Base-by-base conservation (phyloP, 2,797 vertebrate genomes). In the Morus bassanus region DNA sequence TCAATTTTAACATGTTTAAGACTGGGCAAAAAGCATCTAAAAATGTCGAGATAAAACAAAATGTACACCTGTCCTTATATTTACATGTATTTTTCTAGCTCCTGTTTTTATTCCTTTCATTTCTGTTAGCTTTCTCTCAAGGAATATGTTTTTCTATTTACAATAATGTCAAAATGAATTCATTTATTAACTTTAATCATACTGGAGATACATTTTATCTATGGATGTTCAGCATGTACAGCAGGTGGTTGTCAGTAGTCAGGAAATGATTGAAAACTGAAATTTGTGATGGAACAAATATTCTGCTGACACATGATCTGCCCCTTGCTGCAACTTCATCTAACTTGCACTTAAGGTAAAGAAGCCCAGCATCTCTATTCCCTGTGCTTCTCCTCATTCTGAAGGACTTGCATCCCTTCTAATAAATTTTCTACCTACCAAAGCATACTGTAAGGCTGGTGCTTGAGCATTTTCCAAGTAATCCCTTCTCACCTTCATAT, bases 101-200 rank as follows among this genome's bases (percentile, higher is more conserved):
- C 48, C 67, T 81, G 35, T 51, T 96, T 89, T 91, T 86, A 88
- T 88, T 96, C 85, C 48, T 92, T 93, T 92, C 15, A 30, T 95
- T 97, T 95, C 88, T 96, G 92, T 87, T 95, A 95, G 59, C 56
- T 93, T 93, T 69, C 85, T 79, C 51, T 89, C 80, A 94, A 88
- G 61, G 24, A 89, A 82, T 84, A 81, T 85, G 92, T 94, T 95
- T 91, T 96, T 96, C 28, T 92, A 83, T 94, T 97, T 96, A 95
- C 35, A 72, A 10, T 79, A 88, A 79, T 3, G 30, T 70, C 59
- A 79, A 35, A 95, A 96, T 43, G 59, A 97, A 94, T 92, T 86
- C 30, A 94, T 97, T 97, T 95, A 97, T 96, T 94, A 94, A 86
- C 54, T 95, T 80, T 91, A 97, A 94, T 96, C 68, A 93, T 67